Percentiles rank a stretch among this genome's conserved stretches.
Conservation (phyloP, 2,888 invertebrate genomes). For the Melinopterus prodromus region DNA sequence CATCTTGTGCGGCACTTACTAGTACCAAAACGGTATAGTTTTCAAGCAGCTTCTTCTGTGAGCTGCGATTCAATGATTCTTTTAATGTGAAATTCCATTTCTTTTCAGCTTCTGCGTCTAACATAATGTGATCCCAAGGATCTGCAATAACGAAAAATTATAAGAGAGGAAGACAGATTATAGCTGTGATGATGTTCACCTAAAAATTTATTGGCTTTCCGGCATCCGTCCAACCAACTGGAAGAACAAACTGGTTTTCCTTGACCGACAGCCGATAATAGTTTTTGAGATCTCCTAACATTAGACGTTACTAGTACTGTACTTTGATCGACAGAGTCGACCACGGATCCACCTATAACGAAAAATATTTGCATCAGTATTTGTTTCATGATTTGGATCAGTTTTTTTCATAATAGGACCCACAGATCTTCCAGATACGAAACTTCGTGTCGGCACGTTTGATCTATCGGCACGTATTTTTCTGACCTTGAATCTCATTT, state of each 20-base stretch:
- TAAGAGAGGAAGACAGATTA: slow-evolving; percentile 16
- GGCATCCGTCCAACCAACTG: slow-evolving; percentile 54
- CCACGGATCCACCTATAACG: slow-evolving; percentile 64
- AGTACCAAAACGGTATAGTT: slow-evolving; percentile 50
- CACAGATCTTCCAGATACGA: no score
- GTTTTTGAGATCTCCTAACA: slow-evolving; percentile 67
- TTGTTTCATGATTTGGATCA: not conserved
- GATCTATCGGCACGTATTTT: no score
- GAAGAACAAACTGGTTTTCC: slow-evolving; percentile 67
- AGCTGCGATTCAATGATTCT: slow-evolving; percentile 52
- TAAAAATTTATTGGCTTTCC: slow-evolving; percentile 52
- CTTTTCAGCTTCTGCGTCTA: slow-evolving; percentile 62
- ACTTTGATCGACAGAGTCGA: slow-evolving; percentile 60
- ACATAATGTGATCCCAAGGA: slow-evolving; percentile 65
- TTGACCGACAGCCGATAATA: slow-evolving; percentile 67
- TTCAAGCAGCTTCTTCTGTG: slow-evolving; percentile 48
- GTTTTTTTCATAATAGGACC: no score
- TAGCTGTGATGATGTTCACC: slow-evolving; percentile 45
- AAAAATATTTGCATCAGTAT: not conserved
- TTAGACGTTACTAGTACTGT: slow-evolving; percentile 66
- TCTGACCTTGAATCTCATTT: no score
- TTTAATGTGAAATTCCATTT: slow-evolving; percentile 62
- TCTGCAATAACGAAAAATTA: slow-evolving; percentile 57
- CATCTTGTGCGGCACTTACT: slow-evolving; percentile 51
- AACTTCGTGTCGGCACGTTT: no score